Conservation (phyloP, 2,888 invertebrate genomes). For the Ichneumon xanthorius region DNA sequence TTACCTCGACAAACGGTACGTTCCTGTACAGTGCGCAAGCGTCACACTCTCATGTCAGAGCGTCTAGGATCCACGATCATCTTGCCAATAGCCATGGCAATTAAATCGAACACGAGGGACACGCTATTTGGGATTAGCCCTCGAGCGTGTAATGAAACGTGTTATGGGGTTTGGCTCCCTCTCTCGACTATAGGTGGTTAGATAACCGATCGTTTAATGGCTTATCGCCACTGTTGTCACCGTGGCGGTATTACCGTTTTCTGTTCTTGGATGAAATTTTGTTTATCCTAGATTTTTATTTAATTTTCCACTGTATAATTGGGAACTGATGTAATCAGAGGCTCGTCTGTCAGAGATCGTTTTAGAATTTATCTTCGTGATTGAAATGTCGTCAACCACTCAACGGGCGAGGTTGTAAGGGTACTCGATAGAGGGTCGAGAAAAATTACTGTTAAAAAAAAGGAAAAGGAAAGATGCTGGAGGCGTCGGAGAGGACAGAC, state of each 20-base stretch:
- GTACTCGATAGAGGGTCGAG: background rate
- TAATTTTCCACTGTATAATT: background rate
- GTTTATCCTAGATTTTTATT: background rate
- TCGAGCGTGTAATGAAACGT: slow-evolving; percentile 51
- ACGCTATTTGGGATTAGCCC: slow-evolving; percentile 26
- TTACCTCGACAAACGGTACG: background rate
- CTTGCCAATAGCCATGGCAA: slow-evolving; percentile 39
- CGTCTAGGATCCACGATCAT: background rate
- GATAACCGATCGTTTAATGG: slow-evolving; percentile 30
- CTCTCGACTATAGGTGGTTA: background rate
- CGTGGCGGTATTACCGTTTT: background rate
- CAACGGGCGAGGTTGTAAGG: slow-evolving; percentile 37
- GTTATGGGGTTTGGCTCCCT: background rate
- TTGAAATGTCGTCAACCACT: slow-evolving; percentile 19
- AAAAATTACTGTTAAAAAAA: slow-evolving; percentile 34
- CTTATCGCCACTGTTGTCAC: slow-evolving; percentile 3
- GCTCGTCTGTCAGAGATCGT: background rate
- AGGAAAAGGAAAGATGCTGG: slow-evolving; percentile 18
- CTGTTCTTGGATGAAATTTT: background rate
- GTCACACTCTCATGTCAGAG: background rate
- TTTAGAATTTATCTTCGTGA: background rate
- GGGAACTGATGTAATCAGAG: background rate
- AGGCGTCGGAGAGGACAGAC: slow-evolving; percentile 15
- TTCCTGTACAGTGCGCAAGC: background rate
- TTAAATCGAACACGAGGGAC: slow-evolving; percentile 28